These are phyloP conservation scores for Phoebastria nigripes DNA, from an alignment of 2,797 vertebrate genomes.

Conservation along the genomic window DNA sequence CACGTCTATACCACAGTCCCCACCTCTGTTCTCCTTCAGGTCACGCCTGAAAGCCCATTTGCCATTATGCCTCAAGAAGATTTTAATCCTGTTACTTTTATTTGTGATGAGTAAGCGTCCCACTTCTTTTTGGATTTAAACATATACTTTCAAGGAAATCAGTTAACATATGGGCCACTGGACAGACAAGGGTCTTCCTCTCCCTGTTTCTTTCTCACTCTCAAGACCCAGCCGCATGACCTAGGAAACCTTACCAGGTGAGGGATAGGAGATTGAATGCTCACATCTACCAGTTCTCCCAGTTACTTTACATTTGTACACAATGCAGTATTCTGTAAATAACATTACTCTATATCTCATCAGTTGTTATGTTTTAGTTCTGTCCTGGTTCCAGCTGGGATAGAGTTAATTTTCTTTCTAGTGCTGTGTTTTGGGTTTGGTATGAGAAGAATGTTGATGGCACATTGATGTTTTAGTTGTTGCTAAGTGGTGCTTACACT, in stretches of 20 bases:
- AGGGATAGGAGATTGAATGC: background rate
- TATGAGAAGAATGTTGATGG: too few species aligned
- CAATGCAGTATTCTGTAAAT: background rate
- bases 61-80: background rate
- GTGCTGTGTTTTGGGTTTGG: too few species aligned
- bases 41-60: background rate
- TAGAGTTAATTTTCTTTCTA: too few species aligned
- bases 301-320: background rate
- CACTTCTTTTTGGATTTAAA: background rate
- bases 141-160: background rate
- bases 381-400: too few species aligned
- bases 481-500: too few species aligned
- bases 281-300: background rate
- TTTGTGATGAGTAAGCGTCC: background rate
- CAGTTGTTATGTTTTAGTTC: background rate
- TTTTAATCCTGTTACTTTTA: background rate
- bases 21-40: background rate
- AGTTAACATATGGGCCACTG: background rate
- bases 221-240: background rate
- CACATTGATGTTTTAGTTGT: too few species aligned
- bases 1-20: rapidly evolving
- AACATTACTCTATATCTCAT: background rate
- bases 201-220: background rate
- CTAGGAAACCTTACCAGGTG: background rate
- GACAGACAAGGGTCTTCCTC: background rate